phyloP scores from a whole-genome alignment of 2,888 invertebrate genomes.

The Tetanocera ferruginea region DNA sequence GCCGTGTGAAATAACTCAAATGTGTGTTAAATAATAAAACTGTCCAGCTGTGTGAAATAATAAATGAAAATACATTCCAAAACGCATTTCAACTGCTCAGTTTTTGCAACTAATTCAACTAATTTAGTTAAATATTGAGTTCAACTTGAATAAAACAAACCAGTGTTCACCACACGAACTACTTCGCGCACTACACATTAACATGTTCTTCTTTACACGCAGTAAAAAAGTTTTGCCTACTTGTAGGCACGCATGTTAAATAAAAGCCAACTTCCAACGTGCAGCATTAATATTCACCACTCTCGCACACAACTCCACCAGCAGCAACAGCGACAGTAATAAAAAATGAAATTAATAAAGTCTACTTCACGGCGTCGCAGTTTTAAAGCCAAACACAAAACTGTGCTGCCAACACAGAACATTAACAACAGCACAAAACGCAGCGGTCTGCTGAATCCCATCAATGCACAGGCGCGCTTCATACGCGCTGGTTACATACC shows the following conservation, averaged over 20 bases:
- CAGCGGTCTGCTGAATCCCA: conserved; percentile 43
- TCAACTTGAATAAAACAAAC: too few relatives aligned
- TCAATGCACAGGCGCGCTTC: conserved; percentile 53
- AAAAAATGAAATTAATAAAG: conserved; percentile 60
- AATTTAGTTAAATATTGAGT: too few relatives aligned
- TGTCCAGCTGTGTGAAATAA: too few relatives aligned
- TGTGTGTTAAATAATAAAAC: too few relatives aligned
- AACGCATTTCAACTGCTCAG: too few relatives aligned
- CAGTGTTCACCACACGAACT: too few relatives aligned
- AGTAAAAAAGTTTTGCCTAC: conserved; percentile 45
- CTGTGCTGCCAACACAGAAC: conserved; percentile 55
- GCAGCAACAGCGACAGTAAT: not conserved
- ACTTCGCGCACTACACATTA: too few relatives aligned
- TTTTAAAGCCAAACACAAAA: conserved; percentile 63
- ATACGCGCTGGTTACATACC: conserved; percentile 52
- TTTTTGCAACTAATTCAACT: too few relatives aligned
- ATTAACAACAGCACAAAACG: conserved; percentile 32
- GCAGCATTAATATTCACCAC: not conserved
- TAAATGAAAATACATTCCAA: too few relatives aligned
- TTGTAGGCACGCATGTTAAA: conserved; percentile 38
- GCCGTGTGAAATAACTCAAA: too few relatives aligned
- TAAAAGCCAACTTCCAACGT: not conserved
- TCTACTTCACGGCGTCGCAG: conserved; percentile 66
- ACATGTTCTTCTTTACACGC: too few relatives aligned
- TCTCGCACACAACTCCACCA: not conserved